Conservation (phyloP, 1,140 invertebrate species). For the Papilio polytes region DNA sequence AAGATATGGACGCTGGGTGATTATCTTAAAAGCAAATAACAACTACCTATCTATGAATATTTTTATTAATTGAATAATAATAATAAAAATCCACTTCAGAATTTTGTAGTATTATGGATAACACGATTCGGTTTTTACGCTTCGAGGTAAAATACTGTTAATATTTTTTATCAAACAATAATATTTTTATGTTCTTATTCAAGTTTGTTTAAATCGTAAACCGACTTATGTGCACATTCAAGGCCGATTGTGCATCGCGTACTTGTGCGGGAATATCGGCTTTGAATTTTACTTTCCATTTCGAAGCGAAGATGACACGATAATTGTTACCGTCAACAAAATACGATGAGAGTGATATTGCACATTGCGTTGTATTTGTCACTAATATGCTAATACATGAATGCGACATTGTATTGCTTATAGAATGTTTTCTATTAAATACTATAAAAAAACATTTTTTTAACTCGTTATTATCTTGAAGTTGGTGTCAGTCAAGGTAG, state of each 20-base stretch:
- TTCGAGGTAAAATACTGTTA: neutral
- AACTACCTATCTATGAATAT: neutral
- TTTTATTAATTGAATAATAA: neutral
- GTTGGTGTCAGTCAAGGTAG: too few relatives aligned
- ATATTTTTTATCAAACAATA: neutral
- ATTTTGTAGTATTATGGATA: neutral
- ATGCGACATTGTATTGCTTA: neutral
- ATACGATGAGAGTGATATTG: conserved; percentile 9
- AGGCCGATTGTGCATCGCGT: neutral
- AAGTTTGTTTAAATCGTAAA: conserved; percentile 15
- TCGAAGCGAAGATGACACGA: conserved; percentile 38
- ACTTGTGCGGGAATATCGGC: conserved; percentile 5
- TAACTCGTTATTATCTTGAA: too few relatives aligned
- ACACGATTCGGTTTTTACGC: neutral
- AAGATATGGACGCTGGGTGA: too few relatives aligned
- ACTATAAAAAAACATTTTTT: neutral
- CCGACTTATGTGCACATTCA: neutral
- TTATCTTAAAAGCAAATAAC: neutral
- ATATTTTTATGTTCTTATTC: neutral
- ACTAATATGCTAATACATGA: neutral
- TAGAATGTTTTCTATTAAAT: conserved; percentile 6
- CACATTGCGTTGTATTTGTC: neutral
- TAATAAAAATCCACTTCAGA: neutral
- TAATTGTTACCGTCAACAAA: conserved; percentile 35
- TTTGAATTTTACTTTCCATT: conserved; percentile 30